These are phyloP conservation scores for Progne subis DNA, from an alignment of 2,113 vertebrate genomes.

Conservation along the genomic window DNA sequence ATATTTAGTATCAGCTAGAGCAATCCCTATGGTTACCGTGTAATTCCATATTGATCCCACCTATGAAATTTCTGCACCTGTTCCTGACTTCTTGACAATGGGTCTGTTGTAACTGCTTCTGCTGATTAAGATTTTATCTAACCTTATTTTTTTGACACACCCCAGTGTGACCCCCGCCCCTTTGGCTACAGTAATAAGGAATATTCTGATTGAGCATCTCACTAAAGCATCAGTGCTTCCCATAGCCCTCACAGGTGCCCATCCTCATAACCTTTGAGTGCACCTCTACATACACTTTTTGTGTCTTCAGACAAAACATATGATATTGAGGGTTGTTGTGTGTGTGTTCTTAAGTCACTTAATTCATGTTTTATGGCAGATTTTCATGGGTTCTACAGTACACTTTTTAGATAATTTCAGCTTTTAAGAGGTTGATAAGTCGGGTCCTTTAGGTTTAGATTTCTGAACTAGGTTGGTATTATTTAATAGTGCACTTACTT, in stretches of 20 bases:
- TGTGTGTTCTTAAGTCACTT: not conserved
- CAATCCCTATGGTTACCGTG: not conserved
- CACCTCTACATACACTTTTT: not conserved
- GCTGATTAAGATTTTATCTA: not conserved
- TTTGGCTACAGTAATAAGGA: not conserved
- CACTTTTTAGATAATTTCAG: not conserved
- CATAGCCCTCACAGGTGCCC: not conserved
- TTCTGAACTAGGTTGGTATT: not conserved
- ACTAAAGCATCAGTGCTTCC: not conserved
- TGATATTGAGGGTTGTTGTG: not conserved
- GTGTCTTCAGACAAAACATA: not conserved
- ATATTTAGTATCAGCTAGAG: not conserved
- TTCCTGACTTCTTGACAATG: not conserved
- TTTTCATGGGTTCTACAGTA: not conserved
- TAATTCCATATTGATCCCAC: not conserved
- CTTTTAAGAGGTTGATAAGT: not conserved
- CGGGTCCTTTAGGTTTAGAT: not conserved
- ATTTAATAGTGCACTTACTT: not conserved
- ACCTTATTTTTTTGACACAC: not conserved
- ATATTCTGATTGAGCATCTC: not conserved
- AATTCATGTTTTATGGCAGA: not conserved
- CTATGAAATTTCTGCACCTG: not conserved
- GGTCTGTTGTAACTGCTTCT: not conserved
- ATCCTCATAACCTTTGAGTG: not conserved
- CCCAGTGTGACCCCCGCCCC: fast-evolving